A percentile compares a stretch with the other conserved stretches of the same genome.
Evolutionary conservation across 2,113 vertebrate species (phyloP).

Genomic region (Elephas maximus): DNA sequence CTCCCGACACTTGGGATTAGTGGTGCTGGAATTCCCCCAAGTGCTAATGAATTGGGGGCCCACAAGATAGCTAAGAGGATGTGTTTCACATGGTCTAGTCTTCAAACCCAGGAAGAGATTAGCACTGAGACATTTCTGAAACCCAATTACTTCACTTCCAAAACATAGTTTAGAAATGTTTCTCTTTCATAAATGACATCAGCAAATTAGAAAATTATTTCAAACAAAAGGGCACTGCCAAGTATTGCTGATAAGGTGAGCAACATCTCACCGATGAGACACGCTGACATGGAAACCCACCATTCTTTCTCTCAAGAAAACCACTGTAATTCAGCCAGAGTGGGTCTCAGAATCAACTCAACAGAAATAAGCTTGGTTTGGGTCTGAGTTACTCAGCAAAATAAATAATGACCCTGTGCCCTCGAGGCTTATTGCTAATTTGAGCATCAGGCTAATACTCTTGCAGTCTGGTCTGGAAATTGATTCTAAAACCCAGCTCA

Average conservation of each 20-base stretch:
- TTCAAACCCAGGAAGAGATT: background rate
- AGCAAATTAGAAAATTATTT: constrained; percentile 80
- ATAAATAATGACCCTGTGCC: constrained; percentile 83
- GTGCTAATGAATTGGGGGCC: background rate
- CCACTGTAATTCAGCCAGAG: constrained; percentile 82
- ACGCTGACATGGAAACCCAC: constrained; percentile 65
- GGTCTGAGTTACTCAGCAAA: constrained; percentile 85
- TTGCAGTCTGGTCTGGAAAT: background rate
- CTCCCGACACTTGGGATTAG: background rate
- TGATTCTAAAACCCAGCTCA: rapidly evolving
- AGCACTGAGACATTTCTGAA: constrained; percentile 27
- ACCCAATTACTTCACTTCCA: constrained; percentile 59
- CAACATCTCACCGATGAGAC: constrained; percentile 75
- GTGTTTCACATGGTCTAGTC: background rate
- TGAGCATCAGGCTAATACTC: constrained; percentile 10
- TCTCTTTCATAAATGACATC: constrained; percentile 72
- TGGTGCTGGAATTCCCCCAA: background rate
- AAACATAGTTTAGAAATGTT: constrained; percentile 74
- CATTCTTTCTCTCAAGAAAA: constrained; percentile 76
- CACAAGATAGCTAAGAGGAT: background rate
- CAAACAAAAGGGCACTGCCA: constrained; percentile 82
- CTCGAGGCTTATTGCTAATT: constrained; percentile 62
- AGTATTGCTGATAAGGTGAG: constrained; percentile 64
- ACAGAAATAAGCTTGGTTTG: too few species aligned
- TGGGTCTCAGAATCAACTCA: constrained; percentile 34